Evolutionary conservation across 2,888 invertebrate species (phyloP), one percentile per base, ranked within the genome.

Genomic region (Theretra japonica): DNA sequence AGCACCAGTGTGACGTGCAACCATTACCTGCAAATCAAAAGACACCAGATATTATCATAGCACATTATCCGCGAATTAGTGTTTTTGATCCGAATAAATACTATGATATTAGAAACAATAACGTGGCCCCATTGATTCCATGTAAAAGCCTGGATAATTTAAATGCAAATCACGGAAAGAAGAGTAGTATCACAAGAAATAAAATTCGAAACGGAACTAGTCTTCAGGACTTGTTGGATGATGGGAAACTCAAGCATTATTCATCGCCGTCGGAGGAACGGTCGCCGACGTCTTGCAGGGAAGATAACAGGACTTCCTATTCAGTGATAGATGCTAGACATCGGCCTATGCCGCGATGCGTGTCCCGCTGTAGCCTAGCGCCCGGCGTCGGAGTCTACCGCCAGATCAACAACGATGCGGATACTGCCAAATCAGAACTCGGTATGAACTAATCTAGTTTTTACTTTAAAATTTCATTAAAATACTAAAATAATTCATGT

Each of bases 81-180:
- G 89, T 89, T 23, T 92, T 90, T 71, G 90, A 94, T 78, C 85
- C 90, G 11, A 90, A 86, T 68, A 91, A 88, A 76, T 90, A 90
- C 78, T 87, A 88, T 76, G 92, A 93, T 74, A 76, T 91, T 48
- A 86, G 88, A 74, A 94, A 94, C 77, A 93, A 94, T 80, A 93
- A 94, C 72, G 77, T 90, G n/a, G 75, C 84, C 50, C 76, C 86
- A 7, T 80, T 94, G 68, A 82, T 88, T 60, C 86, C 94, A 1
- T 94, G 94, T 73, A 95, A 94, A 82, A 95, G 95, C 83, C 90
- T 94, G 75, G 94, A 95, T 78, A 94, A 94, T 76, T 86, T 95
- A 76, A 90, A 90, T n/a, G 77, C 89, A 30, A 90, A 86, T 75
- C 85, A 87, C 15, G 77, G 77, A 1, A 88, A 84, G 73, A 88